phyloP scores from a whole-genome alignment of 2,113 vertebrate genomes.

The Cynopterus brachyotis region DNA sequence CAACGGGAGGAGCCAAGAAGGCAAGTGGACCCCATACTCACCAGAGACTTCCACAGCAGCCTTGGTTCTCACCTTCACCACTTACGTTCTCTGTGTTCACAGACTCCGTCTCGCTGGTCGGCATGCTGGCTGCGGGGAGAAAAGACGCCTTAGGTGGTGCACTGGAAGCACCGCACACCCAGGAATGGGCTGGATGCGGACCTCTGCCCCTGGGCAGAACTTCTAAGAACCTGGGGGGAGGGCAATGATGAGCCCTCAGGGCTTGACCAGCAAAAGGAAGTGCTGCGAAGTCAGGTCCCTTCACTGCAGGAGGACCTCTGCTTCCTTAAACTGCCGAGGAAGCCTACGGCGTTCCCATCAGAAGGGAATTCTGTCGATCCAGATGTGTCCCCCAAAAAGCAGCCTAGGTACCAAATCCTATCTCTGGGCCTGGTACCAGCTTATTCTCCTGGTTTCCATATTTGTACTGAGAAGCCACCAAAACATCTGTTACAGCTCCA shows the following conservation, averaged over 20 bases:
- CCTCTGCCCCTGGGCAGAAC: not conserved
- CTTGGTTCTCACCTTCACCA: conserved; percentile 89
- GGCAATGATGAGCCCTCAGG: rapidly evolving
- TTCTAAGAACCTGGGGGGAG: not conserved
- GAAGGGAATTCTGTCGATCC: not conserved
- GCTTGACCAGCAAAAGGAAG: not conserved
- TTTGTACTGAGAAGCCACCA: not conserved
- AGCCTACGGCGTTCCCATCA: not conserved
- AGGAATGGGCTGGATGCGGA: rapidly evolving
- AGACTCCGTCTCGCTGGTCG: conserved; percentile 95
- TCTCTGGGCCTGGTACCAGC: rapidly evolving
- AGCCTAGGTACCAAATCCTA: not conserved
- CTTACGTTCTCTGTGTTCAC: conserved; percentile 95
- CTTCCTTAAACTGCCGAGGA: not conserved
- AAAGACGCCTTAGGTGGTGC: not conserved
- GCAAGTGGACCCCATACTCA: conserved; percentile 80
- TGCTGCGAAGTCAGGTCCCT: not conserved
- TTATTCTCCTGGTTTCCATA: not conserved
- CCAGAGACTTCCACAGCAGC: conserved; percentile 94
- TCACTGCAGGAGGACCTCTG: rapidly evolving
- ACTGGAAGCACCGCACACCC: rapidly evolving
- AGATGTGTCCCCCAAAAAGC: not conserved
- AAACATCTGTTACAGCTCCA: not conserved
- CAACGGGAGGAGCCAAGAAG: rapidly evolving
- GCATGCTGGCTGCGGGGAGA: conserved; percentile 92